Evolutionary conservation across 2,888 invertebrate species (phyloP).

Genomic region (Xylota segnis): DNA sequence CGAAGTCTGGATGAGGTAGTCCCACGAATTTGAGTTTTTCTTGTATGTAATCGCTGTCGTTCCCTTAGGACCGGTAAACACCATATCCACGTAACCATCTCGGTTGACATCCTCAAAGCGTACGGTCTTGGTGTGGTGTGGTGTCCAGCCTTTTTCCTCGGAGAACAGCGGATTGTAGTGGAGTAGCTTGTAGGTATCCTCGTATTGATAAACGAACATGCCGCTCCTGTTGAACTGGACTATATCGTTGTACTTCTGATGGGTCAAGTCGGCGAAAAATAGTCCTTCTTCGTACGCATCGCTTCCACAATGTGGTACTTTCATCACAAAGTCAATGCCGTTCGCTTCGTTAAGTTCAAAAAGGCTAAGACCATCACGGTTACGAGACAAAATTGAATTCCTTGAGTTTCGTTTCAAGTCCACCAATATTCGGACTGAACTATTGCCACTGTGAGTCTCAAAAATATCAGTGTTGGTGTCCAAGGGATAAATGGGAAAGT

Average conservation of each 20-base stretch:
- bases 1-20: conserved; percentile 1
- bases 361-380: conserved; percentile 13
- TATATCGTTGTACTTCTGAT: conserved; percentile 32
- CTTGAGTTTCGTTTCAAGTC: neutral
- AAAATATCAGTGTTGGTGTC: conserved; percentile 22
- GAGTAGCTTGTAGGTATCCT: neutral
- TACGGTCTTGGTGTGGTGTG: conserved; percentile 1
- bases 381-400: neutral
- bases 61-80: conserved; percentile 44
- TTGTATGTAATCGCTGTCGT: conserved; percentile 18
- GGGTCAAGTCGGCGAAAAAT: conserved; percentile 18
- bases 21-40: conserved; percentile 1
- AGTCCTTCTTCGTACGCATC: neutral
- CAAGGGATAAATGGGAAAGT: conserved; percentile 30
- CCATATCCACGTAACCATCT: conserved; percentile 29
- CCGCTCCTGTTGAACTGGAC: conserved; percentile 39
- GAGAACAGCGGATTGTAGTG: conserved; percentile 41
- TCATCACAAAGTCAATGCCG: conserved; percentile 22
- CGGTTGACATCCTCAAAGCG: conserved; percentile 20
- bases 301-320: neutral
- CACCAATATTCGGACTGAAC: neutral
- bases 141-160: conserved; percentile 30
- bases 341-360: conserved; percentile 39
- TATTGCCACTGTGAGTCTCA: neutral
- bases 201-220: conserved; percentile 32